These are phyloP conservation scores for Urocitellus parryii DNA, from an alignment of 2,113 vertebrate species.

Conservation along the genomic window DNA sequence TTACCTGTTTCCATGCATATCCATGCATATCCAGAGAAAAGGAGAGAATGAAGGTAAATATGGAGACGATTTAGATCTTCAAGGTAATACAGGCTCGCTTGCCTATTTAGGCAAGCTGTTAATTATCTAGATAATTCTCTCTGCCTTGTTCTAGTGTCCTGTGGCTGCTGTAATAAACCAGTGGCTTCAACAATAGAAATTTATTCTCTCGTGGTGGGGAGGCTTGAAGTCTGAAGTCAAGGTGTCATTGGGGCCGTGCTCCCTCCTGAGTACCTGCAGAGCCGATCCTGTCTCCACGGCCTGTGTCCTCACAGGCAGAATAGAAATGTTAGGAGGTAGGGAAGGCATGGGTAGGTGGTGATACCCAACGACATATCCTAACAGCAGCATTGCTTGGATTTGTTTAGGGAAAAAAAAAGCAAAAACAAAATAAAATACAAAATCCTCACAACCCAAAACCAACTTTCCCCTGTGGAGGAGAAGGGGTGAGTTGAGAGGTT, in stretches of 20 bases:
- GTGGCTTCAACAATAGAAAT: background rate
- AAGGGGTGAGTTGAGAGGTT: background rate
- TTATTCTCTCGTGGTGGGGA: background rate
- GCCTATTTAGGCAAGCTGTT: conserved; percentile 40
- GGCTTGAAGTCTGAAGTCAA: background rate
- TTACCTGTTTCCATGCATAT: background rate
- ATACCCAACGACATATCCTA: background rate
- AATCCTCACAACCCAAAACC: background rate
- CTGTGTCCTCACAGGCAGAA: background rate
- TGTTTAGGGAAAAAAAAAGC: background rate
- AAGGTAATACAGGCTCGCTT: background rate
- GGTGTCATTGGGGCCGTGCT: background rate
- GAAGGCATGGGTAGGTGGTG: background rate
- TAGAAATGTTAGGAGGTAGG: background rate
- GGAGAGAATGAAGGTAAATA: background rate
- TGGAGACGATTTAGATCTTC: background rate
- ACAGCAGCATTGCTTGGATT: background rate
- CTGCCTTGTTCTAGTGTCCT: background rate
- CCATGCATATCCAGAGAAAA: background rate
- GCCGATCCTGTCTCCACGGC: background rate
- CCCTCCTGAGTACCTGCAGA: background rate
- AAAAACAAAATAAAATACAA: too few relatives aligned
- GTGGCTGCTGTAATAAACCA: background rate
- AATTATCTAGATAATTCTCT: conserved; percentile 10
- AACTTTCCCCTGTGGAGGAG: background rate